Evolutionary conservation across 1,140 invertebrate genomes (phyloP).

Genomic region (Cheumatopsyche charites): DNA sequence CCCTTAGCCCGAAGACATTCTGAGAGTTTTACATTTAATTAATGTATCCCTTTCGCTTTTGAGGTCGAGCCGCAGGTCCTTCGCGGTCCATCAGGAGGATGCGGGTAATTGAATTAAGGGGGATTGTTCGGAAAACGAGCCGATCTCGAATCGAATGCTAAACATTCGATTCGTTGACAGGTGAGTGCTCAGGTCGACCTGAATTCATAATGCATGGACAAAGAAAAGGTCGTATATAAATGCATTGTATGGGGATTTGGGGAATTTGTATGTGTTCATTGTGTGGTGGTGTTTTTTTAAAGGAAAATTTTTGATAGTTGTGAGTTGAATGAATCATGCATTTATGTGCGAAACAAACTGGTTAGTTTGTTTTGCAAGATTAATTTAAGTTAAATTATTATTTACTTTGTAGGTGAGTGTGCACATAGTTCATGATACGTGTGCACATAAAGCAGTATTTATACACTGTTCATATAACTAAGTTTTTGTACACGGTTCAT

Average conservation of each 20-base stretch:
- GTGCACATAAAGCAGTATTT: no score
- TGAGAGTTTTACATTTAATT: conserved; percentile 31
- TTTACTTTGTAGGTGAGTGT: no score
- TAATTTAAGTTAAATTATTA: no score
- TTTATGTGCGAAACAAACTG: no score
- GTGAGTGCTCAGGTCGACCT: conserved; percentile 1
- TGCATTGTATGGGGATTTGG: not conserved
- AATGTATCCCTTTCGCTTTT: no score
- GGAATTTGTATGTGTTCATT: not conserved
- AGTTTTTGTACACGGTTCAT: no score
- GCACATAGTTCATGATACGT: no score
- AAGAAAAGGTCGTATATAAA: not conserved
- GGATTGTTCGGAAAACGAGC: conserved; percentile 21
- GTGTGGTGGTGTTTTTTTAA: not conserved
- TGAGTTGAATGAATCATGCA: no score
- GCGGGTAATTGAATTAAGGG: conserved; percentile 27
- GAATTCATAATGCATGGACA: conserved; percentile 4
- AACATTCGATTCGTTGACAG: conserved; percentile 30
- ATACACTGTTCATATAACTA: no score
- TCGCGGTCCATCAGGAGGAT: not conserved
- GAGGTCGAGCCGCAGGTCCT: not conserved
- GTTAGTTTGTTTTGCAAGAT: no score
- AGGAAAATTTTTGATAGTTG: no score
- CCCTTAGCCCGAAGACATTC: conserved; percentile 12
- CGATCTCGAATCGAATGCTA: conserved; percentile 32